Evolutionary conservation across 2,888 invertebrate genomes (phyloP).

Genomic region (Epistrophella euchroma): DNA sequence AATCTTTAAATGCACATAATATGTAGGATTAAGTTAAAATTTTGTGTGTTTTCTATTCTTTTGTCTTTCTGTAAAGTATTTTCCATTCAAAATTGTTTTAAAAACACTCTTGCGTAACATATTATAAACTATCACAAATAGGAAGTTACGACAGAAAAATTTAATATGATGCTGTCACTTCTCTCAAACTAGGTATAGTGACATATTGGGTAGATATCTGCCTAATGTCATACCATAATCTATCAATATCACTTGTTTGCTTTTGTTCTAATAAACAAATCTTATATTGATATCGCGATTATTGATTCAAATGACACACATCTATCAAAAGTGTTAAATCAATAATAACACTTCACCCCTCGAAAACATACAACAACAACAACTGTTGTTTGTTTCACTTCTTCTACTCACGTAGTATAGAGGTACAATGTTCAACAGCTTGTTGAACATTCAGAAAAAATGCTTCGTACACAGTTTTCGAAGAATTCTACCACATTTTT

Average conservation of each 20-base stretch:
- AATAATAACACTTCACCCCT: conserved; percentile 33
- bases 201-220: not conserved
- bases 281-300: conserved; percentile 41
- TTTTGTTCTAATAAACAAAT: conserved; percentile 44
- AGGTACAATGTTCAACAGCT: conserved; percentile 40
- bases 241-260: conserved; percentile 41
- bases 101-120: too few relatives aligned
- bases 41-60: too few relatives aligned
- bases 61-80: too few relatives aligned
- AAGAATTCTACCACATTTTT: conserved; percentile 21
- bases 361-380: not conserved
- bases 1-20: too few relatives aligned
- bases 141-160: too few relatives aligned
- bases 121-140: too few relatives aligned
- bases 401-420: not conserved
- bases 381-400: not conserved
- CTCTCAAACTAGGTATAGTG: not conserved
- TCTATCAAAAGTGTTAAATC: conserved; percentile 52
- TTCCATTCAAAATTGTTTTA: too few relatives aligned
- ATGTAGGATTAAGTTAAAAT: too few relatives aligned
- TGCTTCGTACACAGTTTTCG: conserved; percentile 13
- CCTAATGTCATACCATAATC: conserved; percentile 1
- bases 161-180: not conserved
- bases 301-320: conserved; percentile 65
- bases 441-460: conserved; percentile 56